Conservation (phyloP, 2,888 invertebrate genomes). For the Ophion costatus region DNA sequence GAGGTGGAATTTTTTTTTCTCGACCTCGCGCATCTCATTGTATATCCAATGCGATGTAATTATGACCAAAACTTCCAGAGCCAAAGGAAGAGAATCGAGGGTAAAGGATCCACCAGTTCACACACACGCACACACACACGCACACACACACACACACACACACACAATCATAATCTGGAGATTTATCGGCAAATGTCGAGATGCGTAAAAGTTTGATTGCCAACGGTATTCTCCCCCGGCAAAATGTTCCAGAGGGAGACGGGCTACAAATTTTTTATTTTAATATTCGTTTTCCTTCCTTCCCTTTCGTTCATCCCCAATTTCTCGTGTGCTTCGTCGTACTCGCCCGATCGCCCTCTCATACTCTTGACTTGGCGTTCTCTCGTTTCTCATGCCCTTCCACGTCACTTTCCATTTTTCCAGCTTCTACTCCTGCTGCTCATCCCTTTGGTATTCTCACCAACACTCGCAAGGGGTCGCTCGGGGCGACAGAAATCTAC, state of each 20-base stretch:
- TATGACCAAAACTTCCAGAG: slow-evolving; percentile 57
- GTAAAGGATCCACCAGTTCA: slow-evolving; percentile 31
- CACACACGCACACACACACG: slow-evolving; percentile 35
- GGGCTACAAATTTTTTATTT: slow-evolving; percentile 42
- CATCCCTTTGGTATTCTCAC: slow-evolving; percentile 37
- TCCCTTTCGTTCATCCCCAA: slow-evolving; percentile 29
- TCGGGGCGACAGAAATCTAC: slow-evolving; percentile 8
- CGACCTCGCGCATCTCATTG: slow-evolving; percentile 38
- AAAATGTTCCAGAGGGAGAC: slow-evolving; percentile 12
- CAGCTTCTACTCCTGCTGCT: slow-evolving; percentile 30
- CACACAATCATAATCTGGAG: slow-evolving; percentile 6
- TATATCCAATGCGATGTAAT: slow-evolving; percentile 56
- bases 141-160: slow-evolving; percentile 6
- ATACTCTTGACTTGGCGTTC: background rate
- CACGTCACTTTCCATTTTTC: slow-evolving; percentile 38
- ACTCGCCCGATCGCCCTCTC: slow-evolving; percentile 36
- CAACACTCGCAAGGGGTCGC: slow-evolving; percentile 7
- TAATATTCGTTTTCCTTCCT: slow-evolving; percentile 25
- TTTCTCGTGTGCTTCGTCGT: slow-evolving; percentile 32
- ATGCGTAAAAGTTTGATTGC: slow-evolving; percentile 63
- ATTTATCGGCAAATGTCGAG: slow-evolving; percentile 62
- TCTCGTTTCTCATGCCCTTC: slow-evolving; percentile 16
- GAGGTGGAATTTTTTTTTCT: slow-evolving; percentile 12
- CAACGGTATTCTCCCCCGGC: slow-evolving; percentile 46
- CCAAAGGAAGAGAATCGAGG: slow-evolving; percentile 30